Evolutionary conservation across 2,888 invertebrate species (phyloP).

Genomic region (Tigriopus californicus): DNA sequence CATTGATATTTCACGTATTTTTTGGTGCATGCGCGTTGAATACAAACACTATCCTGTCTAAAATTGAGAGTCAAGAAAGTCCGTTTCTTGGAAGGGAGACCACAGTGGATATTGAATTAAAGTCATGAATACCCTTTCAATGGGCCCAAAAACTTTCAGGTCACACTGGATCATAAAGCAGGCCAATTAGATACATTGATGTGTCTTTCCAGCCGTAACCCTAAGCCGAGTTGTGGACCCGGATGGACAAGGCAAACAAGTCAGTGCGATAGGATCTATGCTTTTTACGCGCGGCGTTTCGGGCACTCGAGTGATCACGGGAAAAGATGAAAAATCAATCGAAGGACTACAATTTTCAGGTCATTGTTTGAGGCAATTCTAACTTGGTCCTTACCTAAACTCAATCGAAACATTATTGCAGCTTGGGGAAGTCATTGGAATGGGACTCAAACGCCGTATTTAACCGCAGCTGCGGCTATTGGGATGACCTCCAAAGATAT

Average conservation of each 20-base stretch:
- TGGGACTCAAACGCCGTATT: conserved; percentile 40
- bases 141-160: too few relatives aligned
- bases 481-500: conserved; percentile 46
- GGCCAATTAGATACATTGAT: background rate
- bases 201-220: conserved; percentile 29
- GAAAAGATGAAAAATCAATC: conserved; percentile 31
- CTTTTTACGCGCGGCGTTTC: conserved; percentile 50
- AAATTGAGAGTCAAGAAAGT: too few relatives aligned
- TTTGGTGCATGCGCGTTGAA: too few relatives aligned
- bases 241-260: conserved; percentile 25
- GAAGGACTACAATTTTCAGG: conserved; percentile 38
- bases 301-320: conserved; percentile 44
- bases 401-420: conserved; percentile 23
- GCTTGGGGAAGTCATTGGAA: conserved; percentile 51
- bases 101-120: too few relatives aligned
- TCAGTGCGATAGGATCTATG: conserved; percentile 49
- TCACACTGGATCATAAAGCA: too few relatives aligned
- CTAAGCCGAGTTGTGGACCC: conserved; percentile 23
- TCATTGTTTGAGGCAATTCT: conserved; percentile 22
- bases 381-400: background rate
- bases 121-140: too few relatives aligned
- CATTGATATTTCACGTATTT: too few relatives aligned
- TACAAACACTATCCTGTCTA: too few relatives aligned
- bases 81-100: too few relatives aligned
- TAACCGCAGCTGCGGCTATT: conserved; percentile 52